Evolutionary conservation across 2,113 vertebrate genomes (phyloP).

Genomic region (Lathamus discolor): DNA sequence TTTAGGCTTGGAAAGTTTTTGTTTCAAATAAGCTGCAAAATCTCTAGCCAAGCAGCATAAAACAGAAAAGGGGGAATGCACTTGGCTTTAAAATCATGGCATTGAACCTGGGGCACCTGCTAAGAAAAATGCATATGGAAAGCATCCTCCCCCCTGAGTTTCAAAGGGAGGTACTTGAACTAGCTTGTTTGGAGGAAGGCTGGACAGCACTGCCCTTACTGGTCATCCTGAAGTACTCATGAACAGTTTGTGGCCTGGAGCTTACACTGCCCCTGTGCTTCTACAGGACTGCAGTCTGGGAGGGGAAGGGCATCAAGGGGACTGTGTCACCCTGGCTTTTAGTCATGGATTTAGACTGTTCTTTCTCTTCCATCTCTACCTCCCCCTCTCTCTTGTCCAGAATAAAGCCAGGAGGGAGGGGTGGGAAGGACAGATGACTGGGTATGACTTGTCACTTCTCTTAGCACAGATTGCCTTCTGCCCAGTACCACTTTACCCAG

Average conservation of each 20-base stretch:
- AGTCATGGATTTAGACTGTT: background rate
- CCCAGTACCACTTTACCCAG: background rate
- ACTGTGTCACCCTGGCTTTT: rapidly evolving
- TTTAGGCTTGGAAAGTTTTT: background rate
- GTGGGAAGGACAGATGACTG: background rate
- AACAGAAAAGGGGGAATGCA: background rate
- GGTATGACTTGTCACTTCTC: background rate
- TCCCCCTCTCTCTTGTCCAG: background rate
- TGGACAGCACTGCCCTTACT: background rate
- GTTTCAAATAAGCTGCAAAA: background rate
- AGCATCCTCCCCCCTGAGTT: background rate
- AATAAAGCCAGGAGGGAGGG: background rate
- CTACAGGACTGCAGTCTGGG: background rate
- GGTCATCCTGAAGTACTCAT: background rate
- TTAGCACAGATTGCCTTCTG: background rate
- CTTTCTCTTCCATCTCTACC: background rate
- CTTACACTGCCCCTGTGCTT: background rate
- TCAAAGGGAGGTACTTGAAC: background rate
- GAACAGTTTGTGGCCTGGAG: background rate
- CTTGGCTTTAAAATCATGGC: background rate
- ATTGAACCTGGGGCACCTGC: background rate
- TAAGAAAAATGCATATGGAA: background rate
- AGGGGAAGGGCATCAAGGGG: background rate
- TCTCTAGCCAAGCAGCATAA: background rate
- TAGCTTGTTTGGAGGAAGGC: background rate